These are phyloP conservation scores for Xestia xanthographa DNA, from an alignment of 2,888 invertebrate genomes.

Conservation along the genomic window DNA sequence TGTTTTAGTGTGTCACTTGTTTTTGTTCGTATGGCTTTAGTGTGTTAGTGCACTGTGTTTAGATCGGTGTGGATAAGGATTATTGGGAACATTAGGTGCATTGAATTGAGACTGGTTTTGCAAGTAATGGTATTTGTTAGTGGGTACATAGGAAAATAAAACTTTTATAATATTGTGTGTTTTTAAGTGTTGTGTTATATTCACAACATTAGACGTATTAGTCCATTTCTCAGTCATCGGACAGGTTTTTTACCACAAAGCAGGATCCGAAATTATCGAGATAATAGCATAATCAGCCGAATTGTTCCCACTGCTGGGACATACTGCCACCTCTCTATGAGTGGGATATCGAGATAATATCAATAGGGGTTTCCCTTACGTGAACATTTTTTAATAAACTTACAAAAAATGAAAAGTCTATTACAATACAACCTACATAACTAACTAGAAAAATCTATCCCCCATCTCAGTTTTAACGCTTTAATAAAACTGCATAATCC, in stretches of 20 bases:
- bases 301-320: no score
- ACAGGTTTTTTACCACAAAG: no score
- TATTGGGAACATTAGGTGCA: conserved; percentile 8
- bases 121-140: not conserved
- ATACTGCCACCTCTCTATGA: no score
- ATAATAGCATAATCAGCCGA: no score
- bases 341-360: no score
- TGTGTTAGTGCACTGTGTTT: conserved; percentile 23
- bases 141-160: not conserved
- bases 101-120: conserved; percentile 6
- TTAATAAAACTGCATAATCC: conserved; percentile 53
- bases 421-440: not conserved
- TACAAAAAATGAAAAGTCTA: not conserved
- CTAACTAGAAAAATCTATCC: conserved; percentile 3
- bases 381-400: not conserved
- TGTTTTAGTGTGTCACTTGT: conserved; percentile 3
- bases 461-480: conserved; percentile 14
- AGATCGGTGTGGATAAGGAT: conserved; percentile 6
- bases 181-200: not conserved
- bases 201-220: no score
- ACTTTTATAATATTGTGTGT: no score
- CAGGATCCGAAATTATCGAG: no score
- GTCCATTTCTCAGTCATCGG: not conserved
- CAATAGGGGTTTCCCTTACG: no score
- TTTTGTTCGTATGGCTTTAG: conserved; percentile 8